These are phyloP conservation scores for Lysandra bellargus DNA, from an alignment of 2,888 invertebrate species.

Conservation along the genomic window DNA sequence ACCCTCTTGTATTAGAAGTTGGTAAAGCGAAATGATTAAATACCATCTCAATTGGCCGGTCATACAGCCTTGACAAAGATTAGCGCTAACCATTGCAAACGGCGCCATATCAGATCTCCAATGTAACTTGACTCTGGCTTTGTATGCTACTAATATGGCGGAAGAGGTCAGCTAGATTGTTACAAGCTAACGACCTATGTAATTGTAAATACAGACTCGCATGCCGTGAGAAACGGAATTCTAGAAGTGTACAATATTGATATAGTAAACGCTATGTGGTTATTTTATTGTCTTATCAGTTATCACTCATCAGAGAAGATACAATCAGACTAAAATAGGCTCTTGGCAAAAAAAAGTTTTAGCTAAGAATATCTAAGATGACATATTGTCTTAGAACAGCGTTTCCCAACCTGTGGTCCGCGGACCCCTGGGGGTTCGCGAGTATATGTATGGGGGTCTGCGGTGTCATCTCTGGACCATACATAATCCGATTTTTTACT, in stretches of 20 bases:
- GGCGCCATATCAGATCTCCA: neutral
- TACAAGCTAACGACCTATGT: neutral
- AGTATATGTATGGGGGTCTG: too few relatives aligned
- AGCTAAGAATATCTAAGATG: too few relatives aligned
- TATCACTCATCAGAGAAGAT: too few relatives aligned
- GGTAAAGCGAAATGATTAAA: neutral
- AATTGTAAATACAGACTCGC: conserved; percentile 12
- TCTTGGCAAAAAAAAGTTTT: too few relatives aligned
- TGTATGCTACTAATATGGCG: neutral
- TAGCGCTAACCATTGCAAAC: neutral
- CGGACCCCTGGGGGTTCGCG: too few relatives aligned
- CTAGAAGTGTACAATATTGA: neutral
- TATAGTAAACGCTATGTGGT: neutral
- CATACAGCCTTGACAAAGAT: conserved; percentile 2
- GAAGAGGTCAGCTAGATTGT: neutral
- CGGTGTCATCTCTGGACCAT: too few relatives aligned
- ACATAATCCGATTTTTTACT: too few relatives aligned
- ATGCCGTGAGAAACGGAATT: conserved; percentile 12
- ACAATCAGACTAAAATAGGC: too few relatives aligned
- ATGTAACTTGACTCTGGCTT: neutral
- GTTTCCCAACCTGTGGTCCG: too few relatives aligned
- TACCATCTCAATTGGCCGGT: neutral
- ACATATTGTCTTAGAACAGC: too few relatives aligned
- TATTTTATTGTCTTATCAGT: neutral
- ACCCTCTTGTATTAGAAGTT: neutral